These are phyloP conservation scores for Hemibagrus wyckioides DNA, from an alignment of 2,113 vertebrate genomes.

Conservation along the genomic window DNA sequence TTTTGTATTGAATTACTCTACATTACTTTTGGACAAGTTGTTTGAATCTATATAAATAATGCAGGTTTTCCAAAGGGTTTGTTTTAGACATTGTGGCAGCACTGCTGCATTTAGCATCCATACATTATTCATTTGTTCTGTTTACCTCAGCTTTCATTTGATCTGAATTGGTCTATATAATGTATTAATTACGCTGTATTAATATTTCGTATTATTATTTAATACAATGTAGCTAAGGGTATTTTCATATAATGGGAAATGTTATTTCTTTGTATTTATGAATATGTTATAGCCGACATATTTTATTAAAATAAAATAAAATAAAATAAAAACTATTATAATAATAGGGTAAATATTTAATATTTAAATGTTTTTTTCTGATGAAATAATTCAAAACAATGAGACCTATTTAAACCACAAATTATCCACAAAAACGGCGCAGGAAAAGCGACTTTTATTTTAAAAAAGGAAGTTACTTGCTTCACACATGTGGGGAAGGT, in stretches of 20 bases:
- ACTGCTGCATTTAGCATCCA: too few relatives aligned
- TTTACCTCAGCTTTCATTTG: too few relatives aligned
- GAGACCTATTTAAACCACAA: not conserved
- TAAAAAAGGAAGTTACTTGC: not conserved
- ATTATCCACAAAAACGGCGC: not conserved
- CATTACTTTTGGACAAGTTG: not conserved
- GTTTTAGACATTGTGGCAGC: too few relatives aligned
- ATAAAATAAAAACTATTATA: not conserved
- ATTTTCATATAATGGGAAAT: not conserved
- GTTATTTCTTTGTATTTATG: not conserved
- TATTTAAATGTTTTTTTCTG: not conserved
- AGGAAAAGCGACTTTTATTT: conserved; percentile 23
- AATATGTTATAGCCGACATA: not conserved
- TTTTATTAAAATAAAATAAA: not conserved
- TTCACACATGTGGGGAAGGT: conserved; percentile 2
- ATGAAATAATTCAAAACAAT: not conserved
- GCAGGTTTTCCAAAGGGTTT: not conserved
- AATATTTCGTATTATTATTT: not conserved
- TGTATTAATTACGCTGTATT: not conserved
- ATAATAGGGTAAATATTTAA: not conserved
- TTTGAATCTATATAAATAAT: not conserved
- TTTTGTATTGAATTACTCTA: not conserved
- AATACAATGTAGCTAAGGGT: not conserved
- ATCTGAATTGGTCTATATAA: too few relatives aligned
- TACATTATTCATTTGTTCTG: too few relatives aligned